Evolutionary conservation across 2,797 vertebrate genomes (phyloP).

Genomic region (Galagoides demidoff): DNA sequence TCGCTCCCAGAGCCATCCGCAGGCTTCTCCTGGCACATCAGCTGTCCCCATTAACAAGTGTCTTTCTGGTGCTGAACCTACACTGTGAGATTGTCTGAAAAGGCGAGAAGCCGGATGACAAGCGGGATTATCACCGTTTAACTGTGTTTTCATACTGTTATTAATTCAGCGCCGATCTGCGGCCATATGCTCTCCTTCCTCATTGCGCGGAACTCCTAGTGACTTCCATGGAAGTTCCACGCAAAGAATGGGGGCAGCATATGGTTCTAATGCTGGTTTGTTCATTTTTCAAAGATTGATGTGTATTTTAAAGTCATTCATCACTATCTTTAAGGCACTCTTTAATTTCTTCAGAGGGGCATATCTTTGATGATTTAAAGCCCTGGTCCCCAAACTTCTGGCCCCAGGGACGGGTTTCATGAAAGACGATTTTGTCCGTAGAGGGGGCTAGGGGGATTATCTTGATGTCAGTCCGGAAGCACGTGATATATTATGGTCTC

Average conservation of each 20-base stretch:
- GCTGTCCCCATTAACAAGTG: slow-evolving; percentile 62
- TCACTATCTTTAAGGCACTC: slow-evolving; percentile 52
- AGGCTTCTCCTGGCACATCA: slow-evolving; percentile 45
- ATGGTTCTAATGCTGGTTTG: slow-evolving; percentile 63
- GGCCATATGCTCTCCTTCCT: slow-evolving; percentile 76
- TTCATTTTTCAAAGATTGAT: slow-evolving; percentile 72
- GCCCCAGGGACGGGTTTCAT: too few species aligned
- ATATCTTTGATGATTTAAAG: slow-evolving; percentile 53
- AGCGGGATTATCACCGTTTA: slow-evolving; percentile 76
- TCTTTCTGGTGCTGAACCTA: slow-evolving; percentile 66
- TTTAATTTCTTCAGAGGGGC: slow-evolving; percentile 60
- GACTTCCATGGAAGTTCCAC: slow-evolving; percentile 42
- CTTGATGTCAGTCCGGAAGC: too few species aligned
- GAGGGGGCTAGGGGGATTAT: too few species aligned
- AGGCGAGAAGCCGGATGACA: slow-evolving; percentile 74
- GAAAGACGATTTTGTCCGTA: too few species aligned
- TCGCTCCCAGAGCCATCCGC: slow-evolving; percentile 62
- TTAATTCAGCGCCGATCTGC: slow-evolving; percentile 74
- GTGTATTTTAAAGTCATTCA: slow-evolving; percentile 42
- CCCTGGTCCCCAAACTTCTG: too few species aligned
- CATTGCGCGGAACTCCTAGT: slow-evolving; percentile 68
- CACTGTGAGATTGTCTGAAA: slow-evolving; percentile 53
- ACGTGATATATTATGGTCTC: too few species aligned
- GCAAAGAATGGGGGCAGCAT: slow-evolving; percentile 49
- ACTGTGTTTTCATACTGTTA: slow-evolving; percentile 80